Conservation (phyloP, 2,888 invertebrate species). For the Oxyscelio sp. region DNA sequence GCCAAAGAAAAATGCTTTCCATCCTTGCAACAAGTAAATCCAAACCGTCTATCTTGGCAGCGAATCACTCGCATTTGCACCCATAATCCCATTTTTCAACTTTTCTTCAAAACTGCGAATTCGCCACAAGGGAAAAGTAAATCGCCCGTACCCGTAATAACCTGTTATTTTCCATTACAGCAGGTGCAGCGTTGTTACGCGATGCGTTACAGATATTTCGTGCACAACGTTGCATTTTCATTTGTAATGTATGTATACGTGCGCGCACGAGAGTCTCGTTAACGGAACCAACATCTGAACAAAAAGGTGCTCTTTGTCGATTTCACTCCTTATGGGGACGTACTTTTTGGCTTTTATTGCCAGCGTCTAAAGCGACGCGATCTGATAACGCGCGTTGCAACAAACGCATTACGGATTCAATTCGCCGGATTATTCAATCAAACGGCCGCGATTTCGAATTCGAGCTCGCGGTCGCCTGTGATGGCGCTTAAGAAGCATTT, state of each 20-base stretch:
- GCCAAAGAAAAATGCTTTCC: constrained; percentile 2
- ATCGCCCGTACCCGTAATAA: constrained; percentile 62
- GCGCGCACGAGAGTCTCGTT: constrained; percentile 69
- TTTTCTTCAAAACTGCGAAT: constrained; percentile 47
- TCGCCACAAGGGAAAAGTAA: constrained; percentile 55
- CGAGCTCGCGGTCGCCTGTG: background rate
- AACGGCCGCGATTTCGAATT: constrained; percentile 18
- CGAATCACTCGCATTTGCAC: constrained; percentile 37
- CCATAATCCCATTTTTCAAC: constrained; percentile 40
- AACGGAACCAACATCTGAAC: constrained; percentile 68
- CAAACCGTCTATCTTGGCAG: constrained; percentile 19
- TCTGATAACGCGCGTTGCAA: constrained; percentile 62
- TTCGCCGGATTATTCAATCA: constrained; percentile 54
- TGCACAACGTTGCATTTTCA: constrained; percentile 70
- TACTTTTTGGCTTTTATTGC: constrained; percentile 72
- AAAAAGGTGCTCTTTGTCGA: constrained; percentile 72
- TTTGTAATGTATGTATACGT: constrained; percentile 63
- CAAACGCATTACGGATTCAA: constrained; percentile 61
- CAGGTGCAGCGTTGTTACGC: constrained; percentile 72
- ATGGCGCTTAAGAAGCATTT: too few relatives aligned
- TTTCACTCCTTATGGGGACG: constrained; percentile 74
- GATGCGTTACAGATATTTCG: constrained; percentile 75
- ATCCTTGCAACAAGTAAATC: constrained; percentile 38
- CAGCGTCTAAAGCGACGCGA: constrained; percentile 49
- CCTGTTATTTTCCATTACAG: constrained; percentile 71